Evolutionary conservation across 2,797 vertebrate species (phyloP).

Genomic region (Clarias fuscus): DNA sequence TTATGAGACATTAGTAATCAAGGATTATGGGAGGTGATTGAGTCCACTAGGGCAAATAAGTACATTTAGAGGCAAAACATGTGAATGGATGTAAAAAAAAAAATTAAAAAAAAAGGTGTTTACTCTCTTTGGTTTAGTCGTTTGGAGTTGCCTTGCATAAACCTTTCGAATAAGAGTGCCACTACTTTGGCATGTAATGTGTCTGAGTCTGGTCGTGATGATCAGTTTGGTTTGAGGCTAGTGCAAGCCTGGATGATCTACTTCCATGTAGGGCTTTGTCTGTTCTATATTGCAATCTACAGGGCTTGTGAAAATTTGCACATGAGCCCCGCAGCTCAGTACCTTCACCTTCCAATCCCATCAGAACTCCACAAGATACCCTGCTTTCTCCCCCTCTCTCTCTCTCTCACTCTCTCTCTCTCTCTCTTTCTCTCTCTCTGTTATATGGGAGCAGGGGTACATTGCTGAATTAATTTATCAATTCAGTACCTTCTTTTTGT

Average conservation of each 20-base stretch:
- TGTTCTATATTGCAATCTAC: slow-evolving; percentile 41
- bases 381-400: slow-evolving; percentile 24
- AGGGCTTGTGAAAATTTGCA: slow-evolving; percentile 73
- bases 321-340: slow-evolving; percentile 75
- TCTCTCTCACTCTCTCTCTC: no score
- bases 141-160: not conserved
- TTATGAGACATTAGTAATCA: slow-evolving; percentile 31
- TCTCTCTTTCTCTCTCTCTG: slow-evolving; percentile 39
- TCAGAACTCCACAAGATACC: slow-evolving; percentile 69
- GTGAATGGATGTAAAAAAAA: not conserved
- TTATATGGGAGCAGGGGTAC: not conserved
- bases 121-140: not conserved
- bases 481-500: not conserved
- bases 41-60: slow-evolving; percentile 27
- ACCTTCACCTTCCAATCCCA: slow-evolving; percentile 19
- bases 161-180: not conserved
- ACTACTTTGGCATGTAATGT: not conserved
- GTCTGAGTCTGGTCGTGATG: not conserved
- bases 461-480: slow-evolving; percentile 56
- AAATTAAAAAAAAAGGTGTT: not conserved
- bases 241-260: not conserved
- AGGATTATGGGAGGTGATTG: slow-evolving; percentile 21
- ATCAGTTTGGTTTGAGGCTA: not conserved
- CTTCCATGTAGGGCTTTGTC: slow-evolving; percentile 8
- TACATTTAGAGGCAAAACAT: slow-evolving; percentile 14